phyloP scores from a whole-genome alignment of 2,888 invertebrate species.

The Noctua janthe region DNA sequence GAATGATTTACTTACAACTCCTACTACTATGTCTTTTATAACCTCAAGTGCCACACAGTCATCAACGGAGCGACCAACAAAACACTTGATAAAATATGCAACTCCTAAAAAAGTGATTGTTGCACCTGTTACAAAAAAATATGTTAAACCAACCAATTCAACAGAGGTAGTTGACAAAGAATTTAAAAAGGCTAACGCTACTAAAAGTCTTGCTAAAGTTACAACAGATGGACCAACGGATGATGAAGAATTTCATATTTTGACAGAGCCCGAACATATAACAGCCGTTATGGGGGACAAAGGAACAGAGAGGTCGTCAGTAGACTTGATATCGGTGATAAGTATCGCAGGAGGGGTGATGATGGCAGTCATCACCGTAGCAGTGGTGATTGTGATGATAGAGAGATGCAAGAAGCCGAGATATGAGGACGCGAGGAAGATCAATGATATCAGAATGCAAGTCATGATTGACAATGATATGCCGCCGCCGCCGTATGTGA shows the following conservation, averaged over 20 bases:
- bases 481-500: conserved; percentile 89
- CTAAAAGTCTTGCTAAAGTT: conserved; percentile 71
- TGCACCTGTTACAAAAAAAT: conserved; percentile 58
- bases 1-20: conserved; percentile 53
- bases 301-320: conserved; percentile 81
- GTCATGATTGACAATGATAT: conserved; percentile 85
- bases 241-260: conserved; percentile 89
- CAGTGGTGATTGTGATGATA: conserved; percentile 87
- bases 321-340: conserved; percentile 87
- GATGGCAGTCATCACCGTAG: conserved; percentile 88
- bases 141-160: conserved; percentile 53
- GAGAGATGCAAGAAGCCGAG: conserved; percentile 85
- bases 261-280: conserved; percentile 90
- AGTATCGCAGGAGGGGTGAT: conserved; percentile 89
- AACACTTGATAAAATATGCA: conserved; percentile 61
- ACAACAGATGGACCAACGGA: conserved; percentile 81
- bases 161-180: conserved; percentile 58
- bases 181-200: conserved; percentile 70
- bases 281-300: conserved; percentile 88
- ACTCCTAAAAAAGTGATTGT: conserved; percentile 59
- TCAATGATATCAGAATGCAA: conserved; percentile 87
- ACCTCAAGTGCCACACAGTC: conserved; percentile 57
- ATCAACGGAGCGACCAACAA: conserved; percentile 60
- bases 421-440: conserved; percentile 84
- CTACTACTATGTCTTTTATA: conserved; percentile 55